Evolutionary conservation across 1,140 invertebrate species (phyloP), one percentile per base, ranked within the genome.

Genomic region (Coelopa frigida): DNA sequence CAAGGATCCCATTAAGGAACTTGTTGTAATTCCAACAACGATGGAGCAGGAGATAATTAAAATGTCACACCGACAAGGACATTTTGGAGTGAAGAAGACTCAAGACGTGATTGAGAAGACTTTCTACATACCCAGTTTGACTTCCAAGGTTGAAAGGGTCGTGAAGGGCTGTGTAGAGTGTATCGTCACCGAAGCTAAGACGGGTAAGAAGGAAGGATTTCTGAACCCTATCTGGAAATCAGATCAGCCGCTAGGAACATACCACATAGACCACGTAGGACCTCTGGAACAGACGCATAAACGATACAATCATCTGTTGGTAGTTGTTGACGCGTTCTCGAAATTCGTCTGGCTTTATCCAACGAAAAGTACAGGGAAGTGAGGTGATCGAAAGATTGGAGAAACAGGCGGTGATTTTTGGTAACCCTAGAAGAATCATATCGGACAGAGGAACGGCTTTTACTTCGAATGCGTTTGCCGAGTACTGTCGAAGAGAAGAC

Each of bases 131-230:
- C 43, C 58, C 2, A 57, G 70, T 3, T 11, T 72, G 37, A 20
- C 32, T 15, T 29, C 47, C 8, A 71, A 66, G 43, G 55, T n/a
- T n/a, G n/a, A n/a, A n/a, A n/a, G n/a, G n/a, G 21, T 61, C 1
- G 54, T 72, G 7, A 23, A 39, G 0, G 62, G 54, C 21, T 71
- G 70, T 46, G 36, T 70, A 3, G 26, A 46, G 8, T 70, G 70
- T 27, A 54, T 71, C 36, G 36, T 68, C 4, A 31, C 36, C 12
- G 27, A 44, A 6, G 42, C 43, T 15, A 69, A 64, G 17, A 27
- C 44, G 70, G 71, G n/a, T 5, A 73, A 68, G 50, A 49, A 64
- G 42, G 62, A 73, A 53, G 70, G 61, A 6, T 55, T 51, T 20
- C 33, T 70, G n/a, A 39, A 68, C 33, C 53, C 58, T 1, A 56